A percentile compares a stretch with the other conserved stretches of the same genome.
Evolutionary conservation across 2,797 vertebrate species (phyloP).

Genomic region (Melanotaenia boesemani): DNA sequence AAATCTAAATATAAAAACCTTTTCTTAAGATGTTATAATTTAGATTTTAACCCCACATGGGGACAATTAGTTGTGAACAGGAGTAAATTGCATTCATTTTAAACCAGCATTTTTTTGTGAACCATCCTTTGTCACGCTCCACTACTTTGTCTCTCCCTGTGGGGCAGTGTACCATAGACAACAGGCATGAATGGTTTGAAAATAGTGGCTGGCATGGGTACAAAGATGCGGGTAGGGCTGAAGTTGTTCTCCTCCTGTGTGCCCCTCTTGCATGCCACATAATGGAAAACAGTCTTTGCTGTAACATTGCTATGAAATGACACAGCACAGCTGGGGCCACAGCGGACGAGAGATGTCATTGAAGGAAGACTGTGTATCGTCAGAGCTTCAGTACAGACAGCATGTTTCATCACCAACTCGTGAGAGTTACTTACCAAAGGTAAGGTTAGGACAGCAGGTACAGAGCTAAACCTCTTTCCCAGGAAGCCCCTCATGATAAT

Average conservation of each 20-base stretch:
- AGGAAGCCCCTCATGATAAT: not conserved
- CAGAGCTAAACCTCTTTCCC: not conserved
- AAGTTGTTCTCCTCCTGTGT: slow-evolving; percentile 38
- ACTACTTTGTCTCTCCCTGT: slow-evolving; percentile 36
- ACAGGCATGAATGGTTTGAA: slow-evolving; percentile 39
- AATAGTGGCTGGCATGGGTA: slow-evolving; percentile 25
- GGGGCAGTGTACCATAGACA: slow-evolving; percentile 28
- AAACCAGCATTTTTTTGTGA: slow-evolving; percentile 11
- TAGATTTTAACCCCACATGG: not conserved
- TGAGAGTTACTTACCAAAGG: slow-evolving; percentile 11
- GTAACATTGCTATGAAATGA: slow-evolving; percentile 45
- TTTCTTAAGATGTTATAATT: not conserved
- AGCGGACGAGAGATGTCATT: slow-evolving; percentile 16
- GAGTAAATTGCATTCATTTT: slow-evolving; percentile 10
- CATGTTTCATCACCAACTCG: slow-evolving; percentile 22
- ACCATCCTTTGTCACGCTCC: slow-evolving; percentile 29
- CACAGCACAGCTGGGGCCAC: slow-evolving; percentile 18
- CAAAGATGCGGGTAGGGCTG: slow-evolving; percentile 27
- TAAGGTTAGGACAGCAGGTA: slow-evolving; percentile 14
- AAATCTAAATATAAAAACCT: not conserved
- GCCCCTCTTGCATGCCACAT: slow-evolving; percentile 9
- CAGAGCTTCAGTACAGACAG: slow-evolving; percentile 21
- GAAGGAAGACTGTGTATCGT: slow-evolving; percentile 20
- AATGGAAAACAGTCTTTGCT: slow-evolving; percentile 31
- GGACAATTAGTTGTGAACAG: not conserved